Conservation (phyloP, 2,797 vertebrate species). For the Alectoris magna region DNA sequence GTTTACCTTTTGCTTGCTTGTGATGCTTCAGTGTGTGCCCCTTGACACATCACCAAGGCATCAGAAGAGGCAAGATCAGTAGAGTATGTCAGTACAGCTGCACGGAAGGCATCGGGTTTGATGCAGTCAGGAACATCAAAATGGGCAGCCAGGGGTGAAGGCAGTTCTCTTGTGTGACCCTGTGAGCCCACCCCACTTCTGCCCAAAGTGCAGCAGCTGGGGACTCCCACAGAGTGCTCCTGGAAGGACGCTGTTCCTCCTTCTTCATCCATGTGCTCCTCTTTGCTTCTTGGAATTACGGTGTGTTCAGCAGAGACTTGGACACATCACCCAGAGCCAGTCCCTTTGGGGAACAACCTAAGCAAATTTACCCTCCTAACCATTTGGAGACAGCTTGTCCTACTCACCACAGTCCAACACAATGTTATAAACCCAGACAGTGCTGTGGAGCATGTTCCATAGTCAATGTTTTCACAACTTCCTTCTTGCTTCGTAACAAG, state of each 20-base stretch:
- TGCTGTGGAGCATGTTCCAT: background rate
- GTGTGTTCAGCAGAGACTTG: background rate
- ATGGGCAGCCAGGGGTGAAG: background rate
- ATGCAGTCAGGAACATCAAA: background rate
- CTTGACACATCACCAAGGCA: conserved; percentile 34
- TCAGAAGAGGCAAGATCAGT: conserved; percentile 38
- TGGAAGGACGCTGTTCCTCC: background rate
- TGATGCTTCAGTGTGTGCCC: conserved; percentile 17
- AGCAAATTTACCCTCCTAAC: background rate
- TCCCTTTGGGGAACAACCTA: background rate
- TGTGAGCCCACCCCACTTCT: background rate
- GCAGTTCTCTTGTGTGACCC: background rate
- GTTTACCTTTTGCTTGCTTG: conserved; percentile 33
- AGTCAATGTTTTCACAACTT: conserved; percentile 18
- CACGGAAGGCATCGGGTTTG: background rate
- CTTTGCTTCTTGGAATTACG: accelerated
- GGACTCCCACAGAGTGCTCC: accelerated
- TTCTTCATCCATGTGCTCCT: background rate
- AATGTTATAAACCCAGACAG: background rate
- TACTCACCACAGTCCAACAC: background rate
- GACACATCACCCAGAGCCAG: background rate
- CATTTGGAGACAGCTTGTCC: background rate
- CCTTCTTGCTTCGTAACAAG: conserved; percentile 33
- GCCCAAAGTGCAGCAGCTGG: background rate
- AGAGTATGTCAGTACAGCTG: background rate